These are phyloP conservation scores for Struthio camelus DNA, from an alignment of 2,113 vertebrate species.

Conservation along the genomic window DNA sequence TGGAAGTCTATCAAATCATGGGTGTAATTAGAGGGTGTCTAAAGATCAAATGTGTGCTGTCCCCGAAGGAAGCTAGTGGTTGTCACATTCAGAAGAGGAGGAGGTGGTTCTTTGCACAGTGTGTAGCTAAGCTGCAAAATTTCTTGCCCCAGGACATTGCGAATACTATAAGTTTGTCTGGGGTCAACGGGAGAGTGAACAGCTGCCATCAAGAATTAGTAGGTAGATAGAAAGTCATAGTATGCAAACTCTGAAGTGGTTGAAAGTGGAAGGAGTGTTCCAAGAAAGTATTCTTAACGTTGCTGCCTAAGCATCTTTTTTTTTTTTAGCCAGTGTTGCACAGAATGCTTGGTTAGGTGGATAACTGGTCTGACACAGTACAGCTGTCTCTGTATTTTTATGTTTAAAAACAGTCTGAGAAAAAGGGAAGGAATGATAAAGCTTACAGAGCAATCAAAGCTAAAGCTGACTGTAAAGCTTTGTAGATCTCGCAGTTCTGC, in stretches of 20 bases:
- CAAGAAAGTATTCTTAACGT: not conserved
- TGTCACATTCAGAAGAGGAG: conserved; percentile 17
- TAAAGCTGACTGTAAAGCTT: not conserved
- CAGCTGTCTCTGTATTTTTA: not conserved
- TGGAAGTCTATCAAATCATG: not conserved
- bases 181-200: not conserved
- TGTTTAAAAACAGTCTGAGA: not conserved
- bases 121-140: not conserved
- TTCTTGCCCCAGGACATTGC: not conserved
- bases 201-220: not conserved
- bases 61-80: conserved; percentile 22
- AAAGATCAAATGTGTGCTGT: not conserved
- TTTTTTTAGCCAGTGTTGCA: not conserved
- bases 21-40: conserved; percentile 4
- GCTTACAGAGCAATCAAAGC: not conserved
- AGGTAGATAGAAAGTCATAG: not conserved
- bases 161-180: not conserved
- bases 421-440: not conserved
- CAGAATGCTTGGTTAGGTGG: not conserved
- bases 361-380: not conserved
- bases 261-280: not conserved
- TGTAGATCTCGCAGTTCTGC: not conserved
- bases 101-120: conserved; percentile 28
- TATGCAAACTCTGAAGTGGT: not conserved
- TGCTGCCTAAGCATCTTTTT: not conserved